Percentiles rank a stretch among this genome's conserved stretches.
Conservation (phyloP, 1,140 invertebrate species). For the Halesus radiatus region DNA sequence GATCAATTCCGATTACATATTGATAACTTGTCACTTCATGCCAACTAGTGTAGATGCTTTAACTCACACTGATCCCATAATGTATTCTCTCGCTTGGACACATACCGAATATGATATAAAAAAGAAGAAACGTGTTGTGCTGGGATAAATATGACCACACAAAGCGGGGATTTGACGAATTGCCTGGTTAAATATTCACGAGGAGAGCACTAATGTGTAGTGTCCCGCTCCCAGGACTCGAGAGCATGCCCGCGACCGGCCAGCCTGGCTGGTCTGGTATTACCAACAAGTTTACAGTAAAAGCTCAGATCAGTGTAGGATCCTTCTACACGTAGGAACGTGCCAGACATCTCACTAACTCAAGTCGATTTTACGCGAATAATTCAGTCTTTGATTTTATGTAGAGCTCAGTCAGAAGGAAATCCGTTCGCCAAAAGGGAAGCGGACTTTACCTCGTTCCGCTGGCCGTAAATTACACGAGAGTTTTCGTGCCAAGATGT, state of each 20-base stretch:
- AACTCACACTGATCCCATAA: no score
- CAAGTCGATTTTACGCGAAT: constrained; percentile 38
- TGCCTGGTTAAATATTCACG: constrained; percentile 45
- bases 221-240: neutral
- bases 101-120: no score
- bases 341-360: constrained; percentile 35
- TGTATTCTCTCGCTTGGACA: no score
- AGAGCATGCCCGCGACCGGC: no score
- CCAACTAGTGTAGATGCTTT: no score
- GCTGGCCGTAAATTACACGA: constrained; percentile 25
- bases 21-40: no score
- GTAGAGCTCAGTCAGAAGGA: constrained; percentile 34
- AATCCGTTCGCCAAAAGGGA: constrained; percentile 32
- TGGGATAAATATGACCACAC: constrained; percentile 11
- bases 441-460: constrained; percentile 3
- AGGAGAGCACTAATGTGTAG: constrained; percentile 38
- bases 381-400: constrained; percentile 51
- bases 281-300: neutral
- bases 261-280: no score
- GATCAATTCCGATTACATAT: no score
- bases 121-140: neutral
- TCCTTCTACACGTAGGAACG: constrained; percentile 14
- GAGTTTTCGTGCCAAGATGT: constrained; percentile 33
- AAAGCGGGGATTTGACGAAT: constrained; percentile 37
- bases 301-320: neutral